Percentiles rank a stretch among this genome's conserved stretches.
Evolutionary conservation across 2,113 vertebrate genomes (phyloP).

Genomic region (Trematocara macrostoma): DNA sequence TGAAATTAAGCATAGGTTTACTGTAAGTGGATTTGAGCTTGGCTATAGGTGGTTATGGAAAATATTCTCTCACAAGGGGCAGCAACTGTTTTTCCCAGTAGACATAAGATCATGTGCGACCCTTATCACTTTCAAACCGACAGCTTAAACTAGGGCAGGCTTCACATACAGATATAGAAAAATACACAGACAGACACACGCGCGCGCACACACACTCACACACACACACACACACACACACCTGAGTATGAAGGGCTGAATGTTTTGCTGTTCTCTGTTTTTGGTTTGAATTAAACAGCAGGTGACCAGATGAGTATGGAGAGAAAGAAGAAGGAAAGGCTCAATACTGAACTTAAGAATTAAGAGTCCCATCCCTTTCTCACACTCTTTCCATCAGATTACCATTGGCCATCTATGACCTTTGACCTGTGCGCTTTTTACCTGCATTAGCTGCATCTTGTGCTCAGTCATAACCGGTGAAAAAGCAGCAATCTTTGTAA

Average conservation of each 20-base stretch:
- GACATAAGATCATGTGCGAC: constrained; percentile 8
- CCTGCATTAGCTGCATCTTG: constrained; percentile 82
- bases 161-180: not conserved
- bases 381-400: constrained; percentile 64
- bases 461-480: not conserved
- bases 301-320: not conserved
- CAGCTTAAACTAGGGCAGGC: constrained; percentile 16
- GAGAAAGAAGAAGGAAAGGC: not conserved
- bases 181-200: not conserved
- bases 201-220: too few species aligned
- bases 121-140: constrained; percentile 31
- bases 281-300: not conserved
- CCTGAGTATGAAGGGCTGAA: not conserved
- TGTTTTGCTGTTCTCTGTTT: not conserved
- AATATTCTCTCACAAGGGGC: not conserved
- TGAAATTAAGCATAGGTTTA: not conserved
- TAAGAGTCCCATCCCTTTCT: not conserved
- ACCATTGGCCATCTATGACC: constrained; percentile 77
- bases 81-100: not conserved
- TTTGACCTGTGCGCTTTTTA: constrained; percentile 77
- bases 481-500: not conserved
- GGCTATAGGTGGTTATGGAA: not conserved
- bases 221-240: not conserved
- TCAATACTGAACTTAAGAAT: not conserved
- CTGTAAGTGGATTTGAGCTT: not conserved